Percentiles rank a stretch among this genome's conserved stretches.
Evolutionary conservation across 2,113 vertebrate genomes (phyloP).

Genomic region (Thunnus thynnus): DNA sequence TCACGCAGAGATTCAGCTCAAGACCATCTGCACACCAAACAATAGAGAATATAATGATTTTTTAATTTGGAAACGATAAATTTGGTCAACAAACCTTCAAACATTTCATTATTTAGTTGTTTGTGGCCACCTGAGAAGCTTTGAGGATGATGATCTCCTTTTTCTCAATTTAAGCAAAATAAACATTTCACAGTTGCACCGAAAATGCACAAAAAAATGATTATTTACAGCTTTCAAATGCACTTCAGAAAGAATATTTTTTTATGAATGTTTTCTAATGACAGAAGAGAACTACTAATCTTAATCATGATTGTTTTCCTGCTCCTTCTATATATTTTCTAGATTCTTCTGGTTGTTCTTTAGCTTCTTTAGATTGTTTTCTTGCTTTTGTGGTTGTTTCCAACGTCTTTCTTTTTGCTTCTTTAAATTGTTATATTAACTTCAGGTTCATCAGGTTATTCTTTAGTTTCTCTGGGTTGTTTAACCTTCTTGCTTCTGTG

Average conservation of each 20-base stretch:
- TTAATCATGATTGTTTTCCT: neutral
- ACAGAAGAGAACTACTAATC: too few species aligned
- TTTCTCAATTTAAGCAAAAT: neutral
- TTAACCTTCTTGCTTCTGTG: too few species aligned
- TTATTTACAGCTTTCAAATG: neutral
- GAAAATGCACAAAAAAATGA: neutral
- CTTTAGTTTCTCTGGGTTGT: neutral
- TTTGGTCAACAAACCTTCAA: constrained; percentile 47
- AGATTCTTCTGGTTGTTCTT: neutral
- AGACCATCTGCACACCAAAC: constrained; percentile 55
- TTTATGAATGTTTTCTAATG: too few species aligned
- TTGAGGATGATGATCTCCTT: neutral
- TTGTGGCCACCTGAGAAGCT: constrained; percentile 21
- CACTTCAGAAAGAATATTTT: too few species aligned
- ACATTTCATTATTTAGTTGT: constrained; percentile 47
- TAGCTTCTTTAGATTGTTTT: neutral
- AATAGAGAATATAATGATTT: constrained; percentile 13
- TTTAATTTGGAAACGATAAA: constrained; percentile 34
- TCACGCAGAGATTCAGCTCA: constrained; percentile 25
- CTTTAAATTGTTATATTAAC: neutral
- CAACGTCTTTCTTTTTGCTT: neutral
- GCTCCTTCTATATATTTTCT: neutral
- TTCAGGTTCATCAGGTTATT: neutral
- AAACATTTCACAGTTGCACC: neutral
- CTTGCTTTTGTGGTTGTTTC: too few species aligned